Conservation (phyloP, 2,797 vertebrate genomes). For the Liparis tanakae region DNA sequence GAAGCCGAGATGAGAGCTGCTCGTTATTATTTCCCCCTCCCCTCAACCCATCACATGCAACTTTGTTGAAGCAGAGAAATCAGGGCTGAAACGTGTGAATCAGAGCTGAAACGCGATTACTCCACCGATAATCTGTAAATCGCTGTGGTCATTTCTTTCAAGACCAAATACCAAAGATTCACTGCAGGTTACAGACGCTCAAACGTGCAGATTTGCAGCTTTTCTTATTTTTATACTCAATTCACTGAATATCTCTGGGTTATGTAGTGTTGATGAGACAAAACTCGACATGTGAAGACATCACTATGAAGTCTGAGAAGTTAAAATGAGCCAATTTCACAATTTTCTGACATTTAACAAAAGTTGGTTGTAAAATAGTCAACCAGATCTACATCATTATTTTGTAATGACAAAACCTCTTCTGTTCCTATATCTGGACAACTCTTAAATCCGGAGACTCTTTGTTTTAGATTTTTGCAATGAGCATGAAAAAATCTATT, state of each 20-base stretch:
- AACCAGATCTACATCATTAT: slow-evolving; percentile 8
- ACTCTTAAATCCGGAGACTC: neutral
- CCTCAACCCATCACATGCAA: slow-evolving; percentile 44
- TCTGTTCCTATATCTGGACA: neutral
- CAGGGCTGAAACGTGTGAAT: slow-evolving; percentile 40
- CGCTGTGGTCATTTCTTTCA: slow-evolving; percentile 8
- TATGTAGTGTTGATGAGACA: neutral
- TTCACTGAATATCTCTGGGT: neutral
- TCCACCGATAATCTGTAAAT: neutral
- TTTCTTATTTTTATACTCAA: neutral
- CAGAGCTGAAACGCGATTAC: slow-evolving; percentile 1
- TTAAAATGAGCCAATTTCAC: neutral
- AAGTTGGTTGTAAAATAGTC: neutral
- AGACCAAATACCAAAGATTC: neutral
- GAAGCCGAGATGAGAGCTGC: slow-evolving; percentile 73
- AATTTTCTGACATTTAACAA: neutral
- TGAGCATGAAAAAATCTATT: neutral
- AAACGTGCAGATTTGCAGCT: neutral
- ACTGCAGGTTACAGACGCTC: neutral
- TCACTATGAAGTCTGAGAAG: neutral
- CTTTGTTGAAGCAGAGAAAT: slow-evolving; percentile 70
- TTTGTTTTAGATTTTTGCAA: neutral
- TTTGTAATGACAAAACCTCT: neutral
- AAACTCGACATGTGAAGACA: neutral
- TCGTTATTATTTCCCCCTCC: slow-evolving; percentile 64